Evolutionary conservation across 2,113 vertebrate genomes (phyloP).

Genomic region (Lampris megalopsis): DNA sequence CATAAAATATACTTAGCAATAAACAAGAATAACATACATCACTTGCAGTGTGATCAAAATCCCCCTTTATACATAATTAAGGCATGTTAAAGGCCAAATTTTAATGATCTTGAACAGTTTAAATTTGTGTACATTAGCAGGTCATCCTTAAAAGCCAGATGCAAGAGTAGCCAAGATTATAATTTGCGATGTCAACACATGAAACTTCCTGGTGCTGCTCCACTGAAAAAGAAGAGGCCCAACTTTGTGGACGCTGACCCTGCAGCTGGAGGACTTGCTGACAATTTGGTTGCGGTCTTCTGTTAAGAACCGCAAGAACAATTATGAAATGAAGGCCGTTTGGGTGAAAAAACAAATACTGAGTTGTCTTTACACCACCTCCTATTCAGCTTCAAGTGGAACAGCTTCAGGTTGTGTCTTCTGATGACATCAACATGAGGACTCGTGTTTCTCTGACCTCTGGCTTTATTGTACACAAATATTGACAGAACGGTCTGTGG

Average conservation of each 20-base stretch:
- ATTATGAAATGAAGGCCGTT: conserved; percentile 28
- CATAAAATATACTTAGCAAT: too few species aligned
- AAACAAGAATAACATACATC: too few species aligned
- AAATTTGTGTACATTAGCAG: conserved; percentile 19
- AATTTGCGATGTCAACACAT: conserved; percentile 44
- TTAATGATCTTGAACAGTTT: not conserved
- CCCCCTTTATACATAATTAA: too few species aligned
- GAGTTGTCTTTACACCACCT: conserved; percentile 7
- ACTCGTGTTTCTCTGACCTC: not conserved
- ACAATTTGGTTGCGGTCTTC: conserved; percentile 35
- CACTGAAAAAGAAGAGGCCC: conserved; percentile 52
- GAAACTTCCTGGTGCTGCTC: conserved; percentile 67
- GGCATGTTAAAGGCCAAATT: not conserved
- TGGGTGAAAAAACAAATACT: conserved; percentile 47
- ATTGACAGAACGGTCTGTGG: too few species aligned
- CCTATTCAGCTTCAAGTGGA: conserved; percentile 14
- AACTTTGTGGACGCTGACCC: conserved; percentile 41
- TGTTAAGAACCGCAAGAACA: conserved; percentile 30
- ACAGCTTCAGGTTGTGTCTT: conserved; percentile 1
- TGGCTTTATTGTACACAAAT: not conserved
- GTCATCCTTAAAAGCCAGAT: conserved; percentile 3
- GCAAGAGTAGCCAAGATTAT: conserved; percentile 12
- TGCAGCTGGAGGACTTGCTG: conserved; percentile 46
- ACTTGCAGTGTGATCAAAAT: too few species aligned
- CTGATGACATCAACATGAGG: not conserved